Evolutionary conservation across 2,113 vertebrate species (phyloP).

Genomic region (Centropus unirufus): DNA sequence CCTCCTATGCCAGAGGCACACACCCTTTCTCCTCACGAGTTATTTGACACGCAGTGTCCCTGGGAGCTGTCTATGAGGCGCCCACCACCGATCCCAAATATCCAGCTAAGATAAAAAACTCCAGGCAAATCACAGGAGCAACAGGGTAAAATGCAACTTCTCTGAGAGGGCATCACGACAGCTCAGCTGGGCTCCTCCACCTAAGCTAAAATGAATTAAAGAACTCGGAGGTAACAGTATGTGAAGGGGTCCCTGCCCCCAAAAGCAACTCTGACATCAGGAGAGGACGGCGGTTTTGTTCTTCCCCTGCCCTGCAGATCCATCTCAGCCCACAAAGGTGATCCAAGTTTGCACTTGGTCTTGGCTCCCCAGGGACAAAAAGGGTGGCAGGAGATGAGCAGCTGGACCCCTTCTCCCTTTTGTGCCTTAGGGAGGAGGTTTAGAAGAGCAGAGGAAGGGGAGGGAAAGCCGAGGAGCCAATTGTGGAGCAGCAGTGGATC

Average conservation of each 20-base stretch:
- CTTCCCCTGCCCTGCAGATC: neutral
- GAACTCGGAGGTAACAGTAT: neutral
- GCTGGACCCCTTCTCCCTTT: neutral
- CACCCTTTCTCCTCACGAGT: neutral
- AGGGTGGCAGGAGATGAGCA: neutral
- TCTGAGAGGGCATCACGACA: fast-evolving
- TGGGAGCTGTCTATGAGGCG: fast-evolving
- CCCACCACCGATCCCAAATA: neutral
- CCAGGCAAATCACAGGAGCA: neutral
- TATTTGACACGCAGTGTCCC: fast-evolving
- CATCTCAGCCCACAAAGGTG: neutral
- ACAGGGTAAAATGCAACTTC: fast-evolving
- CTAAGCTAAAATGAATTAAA: neutral
- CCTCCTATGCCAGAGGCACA: neutral
- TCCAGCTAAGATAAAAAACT: neutral
- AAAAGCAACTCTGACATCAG: neutral
- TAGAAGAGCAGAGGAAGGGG: neutral
- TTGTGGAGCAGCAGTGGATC: neutral
- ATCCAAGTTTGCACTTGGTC: neutral
- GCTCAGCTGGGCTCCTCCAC: neutral
- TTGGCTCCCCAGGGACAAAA: neutral
- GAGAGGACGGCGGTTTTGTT: fast-evolving
- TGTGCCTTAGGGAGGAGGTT: neutral
- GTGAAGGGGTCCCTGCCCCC: fast-evolving
- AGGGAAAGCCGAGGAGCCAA: neutral